A percentile compares a stretch with the other conserved stretches of the same genome.
phyloP scores from a whole-genome alignment of 1,140 invertebrate species.

The Brachionus paranguensis region DNA sequence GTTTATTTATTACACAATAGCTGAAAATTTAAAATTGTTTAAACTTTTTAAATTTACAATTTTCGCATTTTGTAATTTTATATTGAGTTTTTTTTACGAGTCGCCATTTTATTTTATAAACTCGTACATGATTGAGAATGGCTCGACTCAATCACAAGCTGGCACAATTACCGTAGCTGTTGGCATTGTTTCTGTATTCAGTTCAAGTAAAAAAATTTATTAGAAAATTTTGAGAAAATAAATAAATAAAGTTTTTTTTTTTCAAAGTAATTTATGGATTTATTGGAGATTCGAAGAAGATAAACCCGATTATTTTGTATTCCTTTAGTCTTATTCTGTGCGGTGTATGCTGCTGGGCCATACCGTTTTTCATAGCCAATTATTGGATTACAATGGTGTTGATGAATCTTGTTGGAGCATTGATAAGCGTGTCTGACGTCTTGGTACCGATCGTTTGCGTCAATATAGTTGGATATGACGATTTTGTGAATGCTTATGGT shows the following conservation, averaged over 20 bases:
- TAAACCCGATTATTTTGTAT: slow-evolving; percentile 35
- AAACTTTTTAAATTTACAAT: slow-evolving; percentile 11
- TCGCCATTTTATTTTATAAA: slow-evolving; percentile 32
- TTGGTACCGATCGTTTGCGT: slow-evolving; percentile 27
- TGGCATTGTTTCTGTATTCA: slow-evolving; percentile 21
- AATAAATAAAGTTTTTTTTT: neutral
- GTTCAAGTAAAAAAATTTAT: neutral
- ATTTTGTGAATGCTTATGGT: slow-evolving; percentile 39
- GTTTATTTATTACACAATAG: slow-evolving; percentile 15
- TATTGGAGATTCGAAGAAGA: slow-evolving; percentile 37
- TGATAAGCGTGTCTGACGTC: slow-evolving; percentile 17
- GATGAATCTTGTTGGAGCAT: slow-evolving; percentile 1
- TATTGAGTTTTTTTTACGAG: slow-evolving; percentile 38
- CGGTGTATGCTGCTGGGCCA: neutral
- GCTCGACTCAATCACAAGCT: neutral
- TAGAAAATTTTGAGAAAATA: neutral
- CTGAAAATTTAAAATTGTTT: slow-evolving; percentile 29
- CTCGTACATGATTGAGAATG: slow-evolving; percentile 29
- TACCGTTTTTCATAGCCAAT: slow-evolving; percentile 8
- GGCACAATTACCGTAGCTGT: slow-evolving; percentile 10
- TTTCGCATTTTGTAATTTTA: slow-evolving; percentile 38
- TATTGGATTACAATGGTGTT: neutral
- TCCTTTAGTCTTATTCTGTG: slow-evolving; percentile 21
- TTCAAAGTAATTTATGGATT: slow-evolving; percentile 37
- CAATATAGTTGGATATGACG: slow-evolving; percentile 20